phyloP scores from a whole-genome alignment of 2,797 vertebrate genomes.

The Nothura maculosa region DNA sequence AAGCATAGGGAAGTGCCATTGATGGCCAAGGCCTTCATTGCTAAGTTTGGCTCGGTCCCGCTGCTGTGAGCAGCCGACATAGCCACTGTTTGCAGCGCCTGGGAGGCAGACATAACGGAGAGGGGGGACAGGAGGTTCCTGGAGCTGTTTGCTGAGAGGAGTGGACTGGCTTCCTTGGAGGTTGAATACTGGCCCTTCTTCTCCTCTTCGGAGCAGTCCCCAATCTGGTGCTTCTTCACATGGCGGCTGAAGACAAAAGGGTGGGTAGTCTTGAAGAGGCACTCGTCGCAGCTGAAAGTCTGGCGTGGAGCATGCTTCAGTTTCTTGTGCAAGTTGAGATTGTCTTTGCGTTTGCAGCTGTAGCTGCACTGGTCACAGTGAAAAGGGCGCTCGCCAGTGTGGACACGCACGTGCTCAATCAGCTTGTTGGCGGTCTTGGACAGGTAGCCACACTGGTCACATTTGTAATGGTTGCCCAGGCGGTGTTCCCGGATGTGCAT shows the following conservation, averaged over 20 bases:
- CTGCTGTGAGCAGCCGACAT: conserved; percentile 87
- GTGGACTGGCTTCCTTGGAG: conserved; percentile 75
- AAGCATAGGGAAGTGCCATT: conserved; percentile 86
- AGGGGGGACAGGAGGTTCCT: conserved; percentile 91
- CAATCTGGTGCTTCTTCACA: conserved; percentile 95
- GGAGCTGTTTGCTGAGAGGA: conserved; percentile 83
- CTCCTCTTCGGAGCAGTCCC: conserved; percentile 79
- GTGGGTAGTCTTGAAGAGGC: conserved; percentile 98
- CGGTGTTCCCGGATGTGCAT: conserved; percentile 97
- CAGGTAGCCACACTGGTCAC: conserved; percentile 99
- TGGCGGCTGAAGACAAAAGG: conserved; percentile 98
- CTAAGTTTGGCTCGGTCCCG: conserved; percentile 79
- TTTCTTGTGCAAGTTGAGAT: conserved; percentile 99
- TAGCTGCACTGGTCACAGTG: conserved; percentile 99
- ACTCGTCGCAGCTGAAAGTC: conserved; percentile 95
- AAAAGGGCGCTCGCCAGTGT: conserved; percentile 99
- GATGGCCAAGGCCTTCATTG: conserved; percentile 85
- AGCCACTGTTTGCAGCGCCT: conserved; percentile 96
- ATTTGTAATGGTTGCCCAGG: conserved; percentile 99
- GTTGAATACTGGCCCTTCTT: conserved; percentile 79
- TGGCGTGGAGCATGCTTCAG: conserved; percentile 98
- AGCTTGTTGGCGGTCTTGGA: conserved; percentile 99
- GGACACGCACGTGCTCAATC: conserved; percentile 98
- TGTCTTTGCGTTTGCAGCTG: conserved; percentile 99
- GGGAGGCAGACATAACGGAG: conserved; percentile 93